Evolutionary conservation across 2,113 vertebrate genomes (phyloP), one percentile per base, ranked within the genome.

Genomic region (Nipponia nippon): DNA sequence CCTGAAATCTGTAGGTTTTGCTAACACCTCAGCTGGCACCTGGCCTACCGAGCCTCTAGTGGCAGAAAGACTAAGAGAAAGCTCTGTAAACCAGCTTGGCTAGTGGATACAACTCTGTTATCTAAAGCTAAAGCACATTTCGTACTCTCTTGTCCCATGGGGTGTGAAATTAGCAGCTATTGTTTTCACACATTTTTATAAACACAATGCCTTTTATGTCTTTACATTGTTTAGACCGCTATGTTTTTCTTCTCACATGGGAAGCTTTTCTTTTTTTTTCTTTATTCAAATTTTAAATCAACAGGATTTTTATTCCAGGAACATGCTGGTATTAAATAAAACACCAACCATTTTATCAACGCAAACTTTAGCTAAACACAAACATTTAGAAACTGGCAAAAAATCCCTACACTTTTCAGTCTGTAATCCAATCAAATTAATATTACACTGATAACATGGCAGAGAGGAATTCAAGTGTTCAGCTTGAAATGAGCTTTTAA

Each of bases 81-180:
- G 98, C 95, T 94, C 97, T 94, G 97, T 96, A 95, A 97, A 97
- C 94, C 93, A 56, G 75, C 97, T 95, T 98, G 98, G 97, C 98
- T 59, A 76, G 55, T 44, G 96, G 97, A 97, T 88, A 92, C 96
- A 91, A 97, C 93, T 88, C 97, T 95, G 97, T 98, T 99, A 98
- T 99, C 98, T 98, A 97, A 98, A 98, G 97, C 98, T 93, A 96
- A 98, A 97, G 98, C 98, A 97, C 97, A 97, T 97, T 98, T 96
- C 70, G 25, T 96, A 90, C 95, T 95, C 83, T 85, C 95, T 92
- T 93, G 83, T 98, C 98, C 98, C 98, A 96, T 23, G 97, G 98
- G 98, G 94, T 98, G 97, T 97, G 98, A 98, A 98, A 98, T 98
- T 98, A 99, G 98, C 97, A 96, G 96, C 97, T 98, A 98, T 98